These are phyloP conservation scores for Oceanodroma tethys DNA, from an alignment of 2,113 vertebrate species.

Conservation along the genomic window DNA sequence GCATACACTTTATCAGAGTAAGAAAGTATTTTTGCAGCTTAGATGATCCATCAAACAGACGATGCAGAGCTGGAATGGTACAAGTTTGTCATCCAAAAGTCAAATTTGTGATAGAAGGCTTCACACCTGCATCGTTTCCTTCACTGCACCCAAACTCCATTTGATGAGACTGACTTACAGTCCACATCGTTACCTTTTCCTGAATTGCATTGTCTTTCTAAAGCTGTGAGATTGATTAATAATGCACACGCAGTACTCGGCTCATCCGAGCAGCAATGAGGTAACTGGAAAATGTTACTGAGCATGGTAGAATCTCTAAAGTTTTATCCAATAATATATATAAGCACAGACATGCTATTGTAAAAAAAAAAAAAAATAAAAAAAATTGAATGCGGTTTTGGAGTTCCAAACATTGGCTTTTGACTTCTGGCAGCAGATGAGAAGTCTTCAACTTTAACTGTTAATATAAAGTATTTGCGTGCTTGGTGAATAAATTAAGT, in stretches of 20 bases:
- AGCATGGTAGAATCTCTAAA: not conserved
- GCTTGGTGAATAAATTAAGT: not conserved
- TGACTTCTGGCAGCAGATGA: not conserved
- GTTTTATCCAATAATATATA: not conserved
- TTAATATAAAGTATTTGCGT: not conserved
- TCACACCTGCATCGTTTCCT: not conserved
- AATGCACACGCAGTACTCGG: not conserved
- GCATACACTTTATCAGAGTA: not conserved
- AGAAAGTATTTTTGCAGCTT: not conserved
- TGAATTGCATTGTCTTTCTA: not conserved
- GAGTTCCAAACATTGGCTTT: not conserved
- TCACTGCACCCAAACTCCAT: not conserved
- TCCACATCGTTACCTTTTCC: not conserved
- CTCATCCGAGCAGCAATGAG: not conserved
- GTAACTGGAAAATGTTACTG: not conserved
- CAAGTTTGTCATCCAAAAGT: not conserved
- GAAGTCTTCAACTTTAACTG: not conserved
- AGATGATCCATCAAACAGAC: not conserved
- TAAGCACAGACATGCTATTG: accelerated
- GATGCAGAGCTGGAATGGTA: not conserved
- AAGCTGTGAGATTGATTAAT: not conserved
- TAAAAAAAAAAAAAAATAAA: not conserved
- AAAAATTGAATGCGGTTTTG: not conserved
- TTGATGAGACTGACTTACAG: not conserved
- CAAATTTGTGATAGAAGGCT: not conserved